phyloP scores from a whole-genome alignment of 2,113 vertebrate genomes.

The Puma concolor region DNA sequence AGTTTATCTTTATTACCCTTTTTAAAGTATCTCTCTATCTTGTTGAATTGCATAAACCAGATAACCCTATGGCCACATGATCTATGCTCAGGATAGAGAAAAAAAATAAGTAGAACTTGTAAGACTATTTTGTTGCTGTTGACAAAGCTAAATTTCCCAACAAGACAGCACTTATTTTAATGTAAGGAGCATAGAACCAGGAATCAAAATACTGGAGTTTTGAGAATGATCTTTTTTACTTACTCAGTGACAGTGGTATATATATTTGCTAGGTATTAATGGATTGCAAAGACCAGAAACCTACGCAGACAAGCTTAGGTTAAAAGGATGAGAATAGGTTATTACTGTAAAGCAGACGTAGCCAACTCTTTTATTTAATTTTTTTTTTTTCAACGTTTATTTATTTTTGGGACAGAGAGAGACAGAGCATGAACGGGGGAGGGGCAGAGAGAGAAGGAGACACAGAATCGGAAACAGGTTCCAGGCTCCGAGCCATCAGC shows the following conservation, averaged over 20 bases:
- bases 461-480: too few species aligned
- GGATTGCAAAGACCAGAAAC: not conserved
- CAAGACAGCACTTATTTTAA: not conserved
- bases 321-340: not conserved
- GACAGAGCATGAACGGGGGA: too few species aligned
- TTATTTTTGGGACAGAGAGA: too few species aligned
- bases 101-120: constrained; percentile 41
- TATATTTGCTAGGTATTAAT: not conserved
- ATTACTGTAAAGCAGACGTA: not conserved
- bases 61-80: constrained; percentile 33
- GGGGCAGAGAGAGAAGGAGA: too few species aligned
- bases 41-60: constrained; percentile 45
- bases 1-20: constrained; percentile 51
- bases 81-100: constrained; percentile 13
- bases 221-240: not conserved
- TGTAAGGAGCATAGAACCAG: not conserved
- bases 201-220: not conserved
- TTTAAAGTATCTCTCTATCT: constrained; percentile 55
- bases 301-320: not conserved
- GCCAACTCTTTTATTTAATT: not conserved
- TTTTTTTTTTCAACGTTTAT: too few species aligned
- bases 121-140: constrained; percentile 47
- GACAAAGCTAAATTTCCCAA: constrained; percentile 27
- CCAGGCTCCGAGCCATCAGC: too few species aligned
- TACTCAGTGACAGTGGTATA: not conserved